Evolutionary conservation across 2,888 invertebrate species (phyloP).

Genomic region (Dinocampus coccinellae): DNA sequence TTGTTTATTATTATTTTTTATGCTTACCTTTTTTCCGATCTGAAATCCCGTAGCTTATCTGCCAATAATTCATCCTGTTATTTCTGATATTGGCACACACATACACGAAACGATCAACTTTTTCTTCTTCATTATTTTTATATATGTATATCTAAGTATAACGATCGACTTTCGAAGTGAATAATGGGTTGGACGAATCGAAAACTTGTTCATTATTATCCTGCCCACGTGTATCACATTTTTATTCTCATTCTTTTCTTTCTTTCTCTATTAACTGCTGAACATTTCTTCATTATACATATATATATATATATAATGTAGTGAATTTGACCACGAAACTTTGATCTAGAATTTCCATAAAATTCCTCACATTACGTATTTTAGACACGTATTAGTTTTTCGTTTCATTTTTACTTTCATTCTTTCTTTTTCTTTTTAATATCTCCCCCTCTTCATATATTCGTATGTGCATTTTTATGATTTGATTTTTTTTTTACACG

Average conservation of each 20-base stretch:
- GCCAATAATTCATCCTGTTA: background rate
- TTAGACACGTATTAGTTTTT: constrained; percentile 42
- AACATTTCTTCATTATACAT: background rate
- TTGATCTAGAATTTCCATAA: constrained; percentile 36
- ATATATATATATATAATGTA: background rate
- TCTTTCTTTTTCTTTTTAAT: constrained; percentile 2
- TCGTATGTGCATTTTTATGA: background rate
- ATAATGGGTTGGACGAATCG: background rate
- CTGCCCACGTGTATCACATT: background rate
- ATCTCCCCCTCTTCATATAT: background rate
- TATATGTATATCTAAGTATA: background rate
- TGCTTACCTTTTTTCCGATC: background rate
- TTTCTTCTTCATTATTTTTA: background rate
- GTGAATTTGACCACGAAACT: background rate
- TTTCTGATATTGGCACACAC: background rate
- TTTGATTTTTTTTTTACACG: background rate
- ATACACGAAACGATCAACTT: background rate
- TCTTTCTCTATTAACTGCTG: background rate
- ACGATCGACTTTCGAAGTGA: background rate
- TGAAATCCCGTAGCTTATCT: background rate
- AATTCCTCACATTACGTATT: constrained; percentile 39
- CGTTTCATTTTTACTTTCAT: constrained; percentile 28
- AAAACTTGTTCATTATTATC: background rate
- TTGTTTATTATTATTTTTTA: background rate
- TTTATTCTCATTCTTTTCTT: background rate